These are phyloP conservation scores for Halocynthia aurantium DNA, from an alignment of 23 tunicate species.

Conservation along the genomic window DNA sequence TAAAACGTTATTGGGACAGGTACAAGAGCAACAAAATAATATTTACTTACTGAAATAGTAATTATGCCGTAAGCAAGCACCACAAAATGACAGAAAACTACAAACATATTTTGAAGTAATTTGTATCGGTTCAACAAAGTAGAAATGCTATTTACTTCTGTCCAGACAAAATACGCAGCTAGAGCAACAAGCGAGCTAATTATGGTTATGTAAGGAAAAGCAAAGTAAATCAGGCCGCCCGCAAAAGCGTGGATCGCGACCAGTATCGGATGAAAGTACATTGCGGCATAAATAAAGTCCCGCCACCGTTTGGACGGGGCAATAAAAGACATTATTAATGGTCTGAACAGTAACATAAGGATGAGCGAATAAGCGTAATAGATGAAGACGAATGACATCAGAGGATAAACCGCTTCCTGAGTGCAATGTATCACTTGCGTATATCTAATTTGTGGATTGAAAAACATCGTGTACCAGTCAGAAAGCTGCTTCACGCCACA, in stretches of 20 bases:
- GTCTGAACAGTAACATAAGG: constrained; percentile 13
- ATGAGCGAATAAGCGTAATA: constrained; percentile 15
- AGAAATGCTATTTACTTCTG: constrained; percentile 8
- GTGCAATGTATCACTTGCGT: constrained; percentile 47
- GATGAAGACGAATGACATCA: constrained; percentile 17
- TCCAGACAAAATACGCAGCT: constrained; percentile 32
- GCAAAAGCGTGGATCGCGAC: constrained; percentile 46
- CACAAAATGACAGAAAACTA: constrained; percentile 43
- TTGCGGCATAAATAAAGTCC: constrained; percentile 30
- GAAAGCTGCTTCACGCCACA: constrained; percentile 50
- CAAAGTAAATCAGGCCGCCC: constrained; percentile 68
- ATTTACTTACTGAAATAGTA: constrained; percentile 2
- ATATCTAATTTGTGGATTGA: constrained; percentile 46
- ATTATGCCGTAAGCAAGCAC: constrained; percentile 27
- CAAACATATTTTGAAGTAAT: constrained; percentile 13
- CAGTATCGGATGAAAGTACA: constrained; percentile 74
- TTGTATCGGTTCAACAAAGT: not conserved
- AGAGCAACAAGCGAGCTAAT: constrained; percentile 35
- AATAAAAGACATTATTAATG: not conserved
- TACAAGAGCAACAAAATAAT: constrained; percentile 22
- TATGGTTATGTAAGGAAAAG: constrained; percentile 48
- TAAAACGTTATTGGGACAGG: constrained; percentile 39
- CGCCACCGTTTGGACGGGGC: constrained; percentile 20
- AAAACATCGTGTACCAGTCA: constrained; percentile 88
- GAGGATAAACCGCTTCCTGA: constrained; percentile 87